phyloP scores from a whole-genome alignment of 1,140 invertebrate species.

The Eriosoma lanigerum region DNA sequence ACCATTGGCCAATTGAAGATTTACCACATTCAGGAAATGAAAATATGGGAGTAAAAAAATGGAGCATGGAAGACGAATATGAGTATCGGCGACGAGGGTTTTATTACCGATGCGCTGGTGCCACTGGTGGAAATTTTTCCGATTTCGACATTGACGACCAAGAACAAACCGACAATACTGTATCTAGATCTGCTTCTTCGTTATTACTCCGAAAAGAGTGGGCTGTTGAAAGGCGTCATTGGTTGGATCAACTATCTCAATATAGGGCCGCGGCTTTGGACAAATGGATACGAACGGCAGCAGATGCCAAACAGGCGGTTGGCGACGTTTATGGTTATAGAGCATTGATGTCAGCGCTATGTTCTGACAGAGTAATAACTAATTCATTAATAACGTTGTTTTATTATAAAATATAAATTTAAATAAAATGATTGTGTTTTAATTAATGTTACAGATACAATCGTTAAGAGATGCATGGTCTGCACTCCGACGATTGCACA shows the following conservation, averaged over 20 bases:
- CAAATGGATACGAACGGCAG: conserved; percentile 91
- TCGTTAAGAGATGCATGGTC: neutral
- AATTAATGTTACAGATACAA: neutral
- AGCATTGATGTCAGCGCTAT: conserved; percentile 85
- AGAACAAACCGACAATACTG: neutral
- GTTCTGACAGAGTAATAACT: conserved; percentile 55
- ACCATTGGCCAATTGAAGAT: neutral
- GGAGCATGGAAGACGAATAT: conserved; percentile 31
- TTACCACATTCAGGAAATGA: no score
- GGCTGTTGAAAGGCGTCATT: neutral
- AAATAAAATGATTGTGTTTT: no score
- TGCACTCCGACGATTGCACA: neutral
- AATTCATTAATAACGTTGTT: neutral
- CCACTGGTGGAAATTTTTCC: neutral
- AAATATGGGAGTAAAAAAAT: neutral
- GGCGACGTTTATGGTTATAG: conserved; percentile 91
- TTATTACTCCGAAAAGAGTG: neutral
- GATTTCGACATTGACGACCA: neutral
- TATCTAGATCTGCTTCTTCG: neutral
- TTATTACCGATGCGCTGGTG: neutral
- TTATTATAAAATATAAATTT: neutral
- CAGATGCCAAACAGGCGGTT: conserved; percentile 84
- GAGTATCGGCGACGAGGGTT: conserved; percentile 5
- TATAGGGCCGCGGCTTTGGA: conserved; percentile 79
- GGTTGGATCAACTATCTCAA: neutral